These are phyloP conservation scores for Verasper variegatus DNA, from an alignment of 2,113 vertebrate genomes.

Conservation along the genomic window DNA sequence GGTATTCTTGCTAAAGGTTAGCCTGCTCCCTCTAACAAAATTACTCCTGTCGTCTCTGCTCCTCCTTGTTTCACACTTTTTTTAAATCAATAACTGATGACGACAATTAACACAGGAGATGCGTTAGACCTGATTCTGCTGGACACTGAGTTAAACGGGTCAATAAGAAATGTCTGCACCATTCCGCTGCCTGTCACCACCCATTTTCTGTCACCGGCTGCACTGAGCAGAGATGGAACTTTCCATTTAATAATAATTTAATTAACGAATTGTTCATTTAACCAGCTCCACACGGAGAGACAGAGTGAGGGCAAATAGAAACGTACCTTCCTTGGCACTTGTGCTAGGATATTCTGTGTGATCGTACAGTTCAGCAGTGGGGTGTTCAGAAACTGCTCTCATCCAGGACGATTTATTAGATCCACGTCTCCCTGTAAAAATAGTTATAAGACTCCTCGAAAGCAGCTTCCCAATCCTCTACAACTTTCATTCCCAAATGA, in stretches of 20 bases:
- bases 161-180: not conserved
- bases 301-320: no score
- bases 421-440: no score
- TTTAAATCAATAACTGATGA: not conserved
- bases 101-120: not conserved
- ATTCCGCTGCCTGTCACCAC: not conserved
- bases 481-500: no score
- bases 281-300: not conserved
- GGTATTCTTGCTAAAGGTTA: conserved; percentile 17
- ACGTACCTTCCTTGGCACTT: no score
- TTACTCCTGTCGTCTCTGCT: not conserved
- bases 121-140: conserved; percentile 1
- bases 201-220: not conserved
- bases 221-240: not conserved
- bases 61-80: not conserved
- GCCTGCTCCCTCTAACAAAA: not conserved
- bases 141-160: not conserved
- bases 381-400: no score
- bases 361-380: no score
- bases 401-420: no score
- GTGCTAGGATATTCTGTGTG: no score
- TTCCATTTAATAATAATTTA: conserved; percentile 13
- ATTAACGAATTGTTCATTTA: conserved; percentile 6
- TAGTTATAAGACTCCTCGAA: not conserved
- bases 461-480: not conserved